phyloP scores from a whole-genome alignment of 2,797 vertebrate genomes.

The Mus caroli region DNA sequence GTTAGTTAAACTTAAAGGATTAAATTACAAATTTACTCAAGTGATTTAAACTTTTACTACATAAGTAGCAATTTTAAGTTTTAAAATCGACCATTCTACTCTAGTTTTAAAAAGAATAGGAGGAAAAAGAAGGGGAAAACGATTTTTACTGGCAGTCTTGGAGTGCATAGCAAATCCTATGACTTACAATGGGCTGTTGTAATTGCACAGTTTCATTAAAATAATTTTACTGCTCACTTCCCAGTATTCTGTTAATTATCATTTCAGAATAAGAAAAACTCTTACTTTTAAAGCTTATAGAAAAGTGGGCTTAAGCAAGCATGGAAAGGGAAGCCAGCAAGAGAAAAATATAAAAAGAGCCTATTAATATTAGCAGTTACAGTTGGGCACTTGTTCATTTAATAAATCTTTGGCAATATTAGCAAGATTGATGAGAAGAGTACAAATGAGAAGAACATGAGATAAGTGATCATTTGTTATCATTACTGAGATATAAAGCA shows the following conservation, averaged over 20 bases:
- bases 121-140: background rate
- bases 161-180: constrained; percentile 57
- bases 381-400: constrained; percentile 88
- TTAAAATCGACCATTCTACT: constrained; percentile 72
- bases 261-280: constrained; percentile 85
- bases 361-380: constrained; percentile 90
- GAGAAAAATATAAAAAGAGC: constrained; percentile 87
- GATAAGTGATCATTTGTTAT: constrained; percentile 90
- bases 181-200: constrained; percentile 83
- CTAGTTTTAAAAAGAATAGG: background rate
- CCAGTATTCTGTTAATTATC: constrained; percentile 88
- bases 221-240: constrained; percentile 87
- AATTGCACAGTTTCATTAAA: constrained; percentile 88
- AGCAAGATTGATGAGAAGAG: constrained; percentile 90
- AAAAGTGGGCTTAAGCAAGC: constrained; percentile 84
- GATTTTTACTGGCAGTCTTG: constrained; percentile 16
- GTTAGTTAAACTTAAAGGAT: constrained; percentile 83
- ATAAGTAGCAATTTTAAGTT: constrained; percentile 78
- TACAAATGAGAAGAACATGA: constrained; percentile 88
- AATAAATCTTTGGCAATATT: constrained; percentile 89
- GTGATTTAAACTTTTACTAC: constrained; percentile 80
- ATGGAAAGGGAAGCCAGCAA: constrained; percentile 81
- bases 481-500: constrained; percentile 90
- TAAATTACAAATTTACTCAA: constrained; percentile 82
- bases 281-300: constrained; percentile 87